Evolutionary conservation across 2,797 vertebrate genomes (phyloP).

Genomic region (Danio jaintianensis): DNA sequence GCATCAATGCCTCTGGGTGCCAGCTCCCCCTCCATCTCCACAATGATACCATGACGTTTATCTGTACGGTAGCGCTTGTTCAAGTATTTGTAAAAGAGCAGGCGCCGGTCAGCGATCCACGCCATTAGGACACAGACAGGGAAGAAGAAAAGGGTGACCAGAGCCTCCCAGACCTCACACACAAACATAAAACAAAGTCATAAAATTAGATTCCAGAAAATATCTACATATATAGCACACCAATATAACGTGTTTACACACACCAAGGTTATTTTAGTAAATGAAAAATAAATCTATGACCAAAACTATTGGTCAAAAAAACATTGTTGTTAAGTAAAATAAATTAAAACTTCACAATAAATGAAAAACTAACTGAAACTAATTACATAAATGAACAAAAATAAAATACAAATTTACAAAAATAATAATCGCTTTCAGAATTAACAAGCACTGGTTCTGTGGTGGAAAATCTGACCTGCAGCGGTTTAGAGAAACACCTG

Average conservation of each 20-base stretch:
- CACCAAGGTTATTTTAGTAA: background rate
- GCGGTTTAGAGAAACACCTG: no score
- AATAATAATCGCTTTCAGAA: no score
- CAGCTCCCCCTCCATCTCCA: constrained; percentile 89
- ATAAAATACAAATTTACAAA: no score
- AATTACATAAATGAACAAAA: no score
- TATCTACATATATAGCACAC: background rate
- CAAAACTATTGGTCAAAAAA: no score
- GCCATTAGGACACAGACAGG: constrained; percentile 92
- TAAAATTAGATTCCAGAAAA: background rate
- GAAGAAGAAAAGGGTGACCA: constrained; percentile 91
- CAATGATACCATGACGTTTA: constrained; percentile 93
- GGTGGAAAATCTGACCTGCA: no score
- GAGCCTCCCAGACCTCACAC: constrained; percentile 89
- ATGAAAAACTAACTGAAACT: no score
- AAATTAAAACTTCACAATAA: no score
- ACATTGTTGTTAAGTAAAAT: no score
- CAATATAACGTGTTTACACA: background rate
- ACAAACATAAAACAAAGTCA: background rate
- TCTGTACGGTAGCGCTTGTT: constrained; percentile 92
- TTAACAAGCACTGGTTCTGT: no score
- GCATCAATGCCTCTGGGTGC: constrained; percentile 84
- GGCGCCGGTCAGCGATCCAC: constrained; percentile 92
- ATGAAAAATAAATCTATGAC: no score
- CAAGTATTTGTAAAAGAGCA: constrained; percentile 95